Conservation (phyloP, 2,113 vertebrate species). For the Lethenteron reissneri region DNA sequence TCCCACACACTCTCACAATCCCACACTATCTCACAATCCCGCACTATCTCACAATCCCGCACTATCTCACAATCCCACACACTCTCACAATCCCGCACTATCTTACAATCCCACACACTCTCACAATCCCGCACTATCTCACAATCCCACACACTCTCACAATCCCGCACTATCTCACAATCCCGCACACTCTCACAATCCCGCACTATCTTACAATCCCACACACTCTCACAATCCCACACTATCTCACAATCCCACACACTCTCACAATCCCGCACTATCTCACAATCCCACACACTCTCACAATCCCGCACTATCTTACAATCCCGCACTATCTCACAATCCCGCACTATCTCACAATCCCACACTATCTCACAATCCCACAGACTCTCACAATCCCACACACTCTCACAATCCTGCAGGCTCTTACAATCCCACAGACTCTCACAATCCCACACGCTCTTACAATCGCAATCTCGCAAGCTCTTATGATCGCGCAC, state of each 20-base stretch:
- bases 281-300: neutral
- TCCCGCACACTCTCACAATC: neutral
- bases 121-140: neutral
- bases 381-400: neutral
- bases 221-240: neutral
- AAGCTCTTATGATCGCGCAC: too few species aligned
- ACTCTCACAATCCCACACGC: neutral
- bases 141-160: too few species aligned
- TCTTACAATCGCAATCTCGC: neutral
- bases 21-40: neutral
- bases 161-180: neutral
- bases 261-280: neutral
- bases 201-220: neutral
- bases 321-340: neutral
- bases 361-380: neutral
- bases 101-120: neutral
- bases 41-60: neutral
- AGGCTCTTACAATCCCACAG: neutral
- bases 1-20: too few species aligned
- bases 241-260: neutral
- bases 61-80: too few species aligned
- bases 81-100: neutral
- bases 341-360: neutral
- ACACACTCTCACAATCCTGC: neutral
- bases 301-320: neutral